Evolutionary conservation across 1,140 invertebrate genomes (phyloP).

Genomic region (Penaeus vannamei): DNA sequence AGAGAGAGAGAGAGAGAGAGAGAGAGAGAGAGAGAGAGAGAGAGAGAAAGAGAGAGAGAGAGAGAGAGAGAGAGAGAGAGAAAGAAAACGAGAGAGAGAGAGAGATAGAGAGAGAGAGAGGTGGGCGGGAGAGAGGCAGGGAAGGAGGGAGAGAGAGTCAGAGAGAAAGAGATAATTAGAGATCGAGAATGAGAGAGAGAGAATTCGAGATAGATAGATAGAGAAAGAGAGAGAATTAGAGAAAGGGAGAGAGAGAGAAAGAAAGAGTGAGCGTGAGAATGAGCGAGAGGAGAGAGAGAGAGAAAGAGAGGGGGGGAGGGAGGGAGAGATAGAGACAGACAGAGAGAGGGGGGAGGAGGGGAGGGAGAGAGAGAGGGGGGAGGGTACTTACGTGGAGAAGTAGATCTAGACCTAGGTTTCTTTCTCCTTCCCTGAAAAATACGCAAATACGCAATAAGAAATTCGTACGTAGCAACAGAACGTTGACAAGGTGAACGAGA

Average conservation of each 20-base stretch:
- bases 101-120: background rate
- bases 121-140: constrained; percentile 19
- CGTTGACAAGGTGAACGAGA: too few species aligned
- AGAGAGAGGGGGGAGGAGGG: background rate
- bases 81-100: background rate
- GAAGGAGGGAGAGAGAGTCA: constrained; percentile 6
- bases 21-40: too few species aligned
- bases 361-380: background rate
- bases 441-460: too few species aligned
- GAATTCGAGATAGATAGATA: background rate
- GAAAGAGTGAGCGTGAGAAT: too few species aligned
- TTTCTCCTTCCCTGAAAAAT: too few species aligned
- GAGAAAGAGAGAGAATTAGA: background rate
- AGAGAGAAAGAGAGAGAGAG: too few species aligned
- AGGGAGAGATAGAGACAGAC: background rate
- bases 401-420: too few species aligned
- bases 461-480: too few species aligned
- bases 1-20: too few species aligned
- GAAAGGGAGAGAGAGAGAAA: background rate
- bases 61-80: constrained; percentile 18
- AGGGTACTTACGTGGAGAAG: too few species aligned
- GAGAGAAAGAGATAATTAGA: background rate
- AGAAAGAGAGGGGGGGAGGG: background rate
- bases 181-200: constrained; percentile 24
- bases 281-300: background rate